Base-by-base conservation (phyloP, 2,888 invertebrate genomes). In the Tiliacea citrago region DNA sequence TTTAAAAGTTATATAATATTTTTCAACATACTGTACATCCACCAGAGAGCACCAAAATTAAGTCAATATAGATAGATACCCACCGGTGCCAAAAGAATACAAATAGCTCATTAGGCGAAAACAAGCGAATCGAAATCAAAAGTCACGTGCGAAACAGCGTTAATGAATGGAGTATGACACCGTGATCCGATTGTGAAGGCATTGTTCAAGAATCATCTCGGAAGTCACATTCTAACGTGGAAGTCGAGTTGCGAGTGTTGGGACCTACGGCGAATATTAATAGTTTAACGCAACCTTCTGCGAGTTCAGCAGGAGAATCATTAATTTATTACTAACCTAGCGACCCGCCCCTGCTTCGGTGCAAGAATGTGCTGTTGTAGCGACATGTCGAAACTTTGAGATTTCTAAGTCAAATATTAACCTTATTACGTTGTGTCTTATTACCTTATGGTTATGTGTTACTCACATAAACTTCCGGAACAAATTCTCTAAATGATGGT, bases 111-210 rank as follows among this genome's bases (percentile, higher is more conserved):
- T 90, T 88, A 90, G 82, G 75, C 82, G 81, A 82, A 86, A 84
- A 88, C 89, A 86, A 91, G 88, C 84, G 91, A 90, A 91, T 90
- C 88, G 91, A 92, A 91, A 92, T 87, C 88, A 85, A 90, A 77
- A 82, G 87, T 90, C 91, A 91, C 91, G 91, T 86, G 77, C 83
- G 74, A 55, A 62, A 75, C 73, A 73, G 81, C 74, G 77, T 82
- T 86, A 81, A 88, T 88, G 82, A 86, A 67, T 61, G 67, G 55
- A 74, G 72, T 80, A 83, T 77, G 81, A 76, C 75, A 68, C 71
- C 90, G 89, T 89, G 90, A 84, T 81, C 77, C 57, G 88, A 55
- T 75, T 90, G 82, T 77, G 85, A 89, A 92, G 83, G 78, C 67
- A 69, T 73, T 62, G 63, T 79, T 76, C 75, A 58, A 81, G 77